phyloP scores from a whole-genome alignment of 2,888 invertebrate species.

The Netelia melanura region DNA sequence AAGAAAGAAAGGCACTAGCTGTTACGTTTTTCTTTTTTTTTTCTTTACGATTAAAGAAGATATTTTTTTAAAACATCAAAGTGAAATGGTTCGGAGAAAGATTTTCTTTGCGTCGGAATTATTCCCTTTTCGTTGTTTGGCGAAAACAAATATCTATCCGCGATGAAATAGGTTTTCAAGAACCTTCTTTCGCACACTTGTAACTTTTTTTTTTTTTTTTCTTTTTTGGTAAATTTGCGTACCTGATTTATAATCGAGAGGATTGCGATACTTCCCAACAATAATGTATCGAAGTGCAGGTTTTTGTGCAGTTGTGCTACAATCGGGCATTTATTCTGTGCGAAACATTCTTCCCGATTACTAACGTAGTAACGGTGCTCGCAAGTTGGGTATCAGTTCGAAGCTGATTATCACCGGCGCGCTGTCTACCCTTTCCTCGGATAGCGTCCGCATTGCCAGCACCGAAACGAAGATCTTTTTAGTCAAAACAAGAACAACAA shows the following conservation, averaged over 20 bases:
- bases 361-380: neutral
- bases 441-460: neutral
- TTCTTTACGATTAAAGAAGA: slow-evolving; percentile 74
- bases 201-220: slow-evolving; percentile 1
- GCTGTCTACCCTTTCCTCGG: neutral
- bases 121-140: slow-evolving; percentile 8
- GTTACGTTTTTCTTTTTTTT: slow-evolving; percentile 80
- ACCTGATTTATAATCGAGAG: slow-evolving; percentile 82
- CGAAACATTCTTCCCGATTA: slow-evolving; percentile 4
- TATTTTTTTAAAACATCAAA: neutral
- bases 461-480: neutral
- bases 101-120: slow-evolving; percentile 34
- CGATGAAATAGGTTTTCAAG: slow-evolving; percentile 43
- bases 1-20: slow-evolving; percentile 74
- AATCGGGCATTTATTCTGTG: neutral
- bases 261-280: slow-evolving; percentile 33
- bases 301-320: slow-evolving; percentile 2
- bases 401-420: neutral
- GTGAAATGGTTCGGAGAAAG: neutral
- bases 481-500: neutral
- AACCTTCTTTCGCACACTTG: slow-evolving; percentile 31
- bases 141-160: too few relatives aligned
- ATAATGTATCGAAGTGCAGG: slow-evolving; percentile 64
- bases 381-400: neutral
- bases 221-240: slow-evolving; percentile 73